These are phyloP conservation scores for Andrena haemorrhoa DNA, from an alignment of 2,888 invertebrate genomes.

Conservation along the genomic window DNA sequence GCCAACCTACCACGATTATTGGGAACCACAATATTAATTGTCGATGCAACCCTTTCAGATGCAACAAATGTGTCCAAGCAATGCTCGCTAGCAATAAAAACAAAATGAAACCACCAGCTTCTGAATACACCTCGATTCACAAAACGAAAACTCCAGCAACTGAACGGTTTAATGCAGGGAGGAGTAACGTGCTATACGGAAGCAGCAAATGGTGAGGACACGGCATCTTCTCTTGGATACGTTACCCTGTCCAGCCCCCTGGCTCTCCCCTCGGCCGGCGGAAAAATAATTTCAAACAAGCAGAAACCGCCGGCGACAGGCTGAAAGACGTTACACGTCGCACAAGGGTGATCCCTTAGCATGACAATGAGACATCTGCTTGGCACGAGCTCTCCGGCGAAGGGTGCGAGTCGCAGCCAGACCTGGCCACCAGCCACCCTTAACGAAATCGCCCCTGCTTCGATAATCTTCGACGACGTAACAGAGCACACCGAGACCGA, in stretches of 20 bases:
- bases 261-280: conserved; percentile 29
- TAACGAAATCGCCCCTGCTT: conserved; percentile 71
- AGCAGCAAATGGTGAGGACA: background rate
- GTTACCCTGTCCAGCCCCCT: conserved; percentile 54
- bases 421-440: conserved; percentile 72
- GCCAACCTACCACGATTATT: no score
- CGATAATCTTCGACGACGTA: conserved; percentile 74
- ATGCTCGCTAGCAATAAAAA: no score
- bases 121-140: no score
- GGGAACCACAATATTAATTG: no score
- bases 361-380: conserved; percentile 84
- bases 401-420: conserved; percentile 69
- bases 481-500: conserved; percentile 58
- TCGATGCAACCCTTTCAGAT: no score
- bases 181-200: background rate
- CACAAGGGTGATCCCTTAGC: conserved; percentile 78
- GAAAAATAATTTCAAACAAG: conserved; percentile 72
- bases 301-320: conserved; percentile 68
- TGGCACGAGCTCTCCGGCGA: conserved; percentile 78
- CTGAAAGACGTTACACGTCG: conserved; percentile 78
- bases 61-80: no score
- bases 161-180: background rate
- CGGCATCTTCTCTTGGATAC: conserved; percentile 48
- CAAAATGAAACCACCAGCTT: no score
- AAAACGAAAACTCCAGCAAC: no score